A percentile compares a stretch with the other conserved stretches of the same genome.
These are phyloP conservation scores for Pyrrhosoma nymphula DNA, from an alignment of 2,888 invertebrate species.

Conservation along the genomic window DNA sequence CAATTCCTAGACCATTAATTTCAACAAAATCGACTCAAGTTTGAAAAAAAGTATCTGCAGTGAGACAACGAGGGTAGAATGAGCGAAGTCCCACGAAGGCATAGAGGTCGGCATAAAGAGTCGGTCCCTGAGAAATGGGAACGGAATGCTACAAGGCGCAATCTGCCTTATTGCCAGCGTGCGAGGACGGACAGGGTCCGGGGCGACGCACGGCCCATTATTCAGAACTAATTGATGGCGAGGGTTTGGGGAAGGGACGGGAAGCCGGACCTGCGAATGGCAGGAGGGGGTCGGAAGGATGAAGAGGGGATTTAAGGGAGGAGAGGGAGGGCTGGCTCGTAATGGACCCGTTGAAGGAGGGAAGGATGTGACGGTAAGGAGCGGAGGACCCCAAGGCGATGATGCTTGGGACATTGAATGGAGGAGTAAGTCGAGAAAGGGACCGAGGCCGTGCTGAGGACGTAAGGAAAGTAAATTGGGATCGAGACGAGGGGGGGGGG, in stretches of 20 bases:
- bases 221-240: conserved; percentile 63
- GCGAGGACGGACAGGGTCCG: conserved; percentile 53
- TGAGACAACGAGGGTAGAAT: background rate
- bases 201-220: conserved; percentile 52
- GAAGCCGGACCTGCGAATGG: background rate
- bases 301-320: too few relatives aligned
- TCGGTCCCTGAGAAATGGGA: conserved; percentile 38
- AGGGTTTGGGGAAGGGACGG: conserved; percentile 27
- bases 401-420: conserved; percentile 45
- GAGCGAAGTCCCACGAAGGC: background rate
- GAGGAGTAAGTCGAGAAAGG: background rate
- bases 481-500: background rate
- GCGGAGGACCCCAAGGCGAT: conserved; percentile 36
- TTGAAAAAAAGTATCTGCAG: too few relatives aligned
- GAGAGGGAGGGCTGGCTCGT: background rate
- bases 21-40: too few relatives aligned
- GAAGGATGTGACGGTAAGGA: conserved; percentile 56
- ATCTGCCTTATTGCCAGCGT: conserved; percentile 52
- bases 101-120: background rate
- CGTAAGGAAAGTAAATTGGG: conserved; percentile 61
- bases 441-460: background rate
- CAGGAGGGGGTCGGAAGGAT: background rate
- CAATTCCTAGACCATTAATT: too few relatives aligned
- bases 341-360: conserved; percentile 55
- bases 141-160: conserved; percentile 56